Conservation (phyloP, 2,797 vertebrate species). For the Acridotheres tristis region DNA sequence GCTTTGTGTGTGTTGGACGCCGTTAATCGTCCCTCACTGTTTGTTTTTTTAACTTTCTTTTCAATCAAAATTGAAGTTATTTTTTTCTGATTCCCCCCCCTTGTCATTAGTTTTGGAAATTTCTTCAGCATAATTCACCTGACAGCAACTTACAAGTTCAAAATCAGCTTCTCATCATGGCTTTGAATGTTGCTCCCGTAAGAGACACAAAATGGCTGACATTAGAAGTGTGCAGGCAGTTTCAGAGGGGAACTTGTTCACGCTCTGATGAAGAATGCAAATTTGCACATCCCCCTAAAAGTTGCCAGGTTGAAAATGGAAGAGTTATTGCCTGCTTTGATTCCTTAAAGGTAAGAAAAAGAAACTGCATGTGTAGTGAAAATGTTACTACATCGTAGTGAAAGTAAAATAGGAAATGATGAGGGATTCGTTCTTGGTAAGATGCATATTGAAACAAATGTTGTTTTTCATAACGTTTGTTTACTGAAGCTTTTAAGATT, state of each 20-base stretch:
- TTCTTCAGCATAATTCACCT: conserved; percentile 27
- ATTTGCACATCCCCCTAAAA: conserved; percentile 99
- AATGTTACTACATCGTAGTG: background rate
- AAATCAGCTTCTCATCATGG: conserved; percentile 81
- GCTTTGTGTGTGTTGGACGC: conserved; percentile 67
- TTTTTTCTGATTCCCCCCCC: background rate
- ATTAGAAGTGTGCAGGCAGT: conserved; percentile 97
- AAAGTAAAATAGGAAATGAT: background rate
- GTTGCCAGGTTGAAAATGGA: conserved; percentile 98
- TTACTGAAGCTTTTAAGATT: background rate
- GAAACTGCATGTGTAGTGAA: background rate
- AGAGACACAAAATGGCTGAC: conserved; percentile 99
- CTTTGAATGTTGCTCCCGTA: conserved; percentile 91
- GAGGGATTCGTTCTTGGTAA: background rate
- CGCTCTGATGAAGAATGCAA: conserved; percentile 99
- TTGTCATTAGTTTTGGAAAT: conserved; percentile 34
- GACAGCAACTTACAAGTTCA: conserved; percentile 11
- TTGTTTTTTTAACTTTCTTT: conserved; percentile 3
- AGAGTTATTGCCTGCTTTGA: conserved; percentile 99
- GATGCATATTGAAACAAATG: background rate
- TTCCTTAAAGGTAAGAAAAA: conserved; percentile 93
- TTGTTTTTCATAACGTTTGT: background rate
- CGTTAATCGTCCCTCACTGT: background rate
- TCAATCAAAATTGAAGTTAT: conserved; percentile 35
- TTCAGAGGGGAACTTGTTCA: conserved; percentile 98